These are phyloP conservation scores for Hoplostethus mediterraneus DNA, from an alignment of 2,797 vertebrate species.

Conservation along the genomic window DNA sequence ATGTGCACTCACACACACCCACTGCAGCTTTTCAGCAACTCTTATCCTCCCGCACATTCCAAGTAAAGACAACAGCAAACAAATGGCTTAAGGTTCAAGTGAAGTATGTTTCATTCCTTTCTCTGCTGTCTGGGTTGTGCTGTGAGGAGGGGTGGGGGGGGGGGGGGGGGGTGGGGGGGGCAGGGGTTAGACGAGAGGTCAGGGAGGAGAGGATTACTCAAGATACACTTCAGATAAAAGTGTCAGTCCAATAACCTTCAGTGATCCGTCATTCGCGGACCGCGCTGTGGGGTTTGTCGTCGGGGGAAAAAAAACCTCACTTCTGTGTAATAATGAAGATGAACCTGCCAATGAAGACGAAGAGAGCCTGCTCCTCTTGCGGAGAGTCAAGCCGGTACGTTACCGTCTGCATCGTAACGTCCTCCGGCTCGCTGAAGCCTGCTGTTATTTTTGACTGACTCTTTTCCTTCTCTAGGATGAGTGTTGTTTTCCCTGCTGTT, in stretches of 20 bases:
- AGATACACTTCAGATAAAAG: constrained; percentile 78
- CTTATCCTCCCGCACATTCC: constrained; percentile 74
- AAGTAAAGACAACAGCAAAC: constrained; percentile 76
- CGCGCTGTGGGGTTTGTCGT: background rate
- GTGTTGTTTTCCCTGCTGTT: constrained; percentile 59
- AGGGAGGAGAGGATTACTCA: constrained; percentile 74
- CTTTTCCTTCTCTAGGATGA: constrained; percentile 30
- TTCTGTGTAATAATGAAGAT: constrained; percentile 51
- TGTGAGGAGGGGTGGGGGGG: constrained; percentile 31
- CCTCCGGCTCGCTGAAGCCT: background rate
- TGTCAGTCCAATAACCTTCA: constrained; percentile 59
- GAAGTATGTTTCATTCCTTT: constrained; percentile 73
- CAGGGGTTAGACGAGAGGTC: constrained; percentile 68
- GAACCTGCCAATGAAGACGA: constrained; percentile 34
- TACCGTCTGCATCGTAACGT: constrained; percentile 24
- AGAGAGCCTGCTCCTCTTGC: constrained; percentile 40
- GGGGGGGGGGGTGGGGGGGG: too few relatives aligned
- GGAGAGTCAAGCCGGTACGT: constrained; percentile 20
- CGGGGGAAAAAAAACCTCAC: constrained; percentile 18
- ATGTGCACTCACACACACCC: constrained; percentile 59
- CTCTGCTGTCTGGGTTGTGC: constrained; percentile 44
- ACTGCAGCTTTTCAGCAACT: constrained; percentile 72
- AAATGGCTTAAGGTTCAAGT: constrained; percentile 77
- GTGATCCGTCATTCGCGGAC: constrained; percentile 53
- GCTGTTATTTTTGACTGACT: constrained; percentile 11